These are phyloP conservation scores for Hecatera dysodea DNA, from an alignment of 2,888 invertebrate species.

Conservation along the genomic window DNA sequence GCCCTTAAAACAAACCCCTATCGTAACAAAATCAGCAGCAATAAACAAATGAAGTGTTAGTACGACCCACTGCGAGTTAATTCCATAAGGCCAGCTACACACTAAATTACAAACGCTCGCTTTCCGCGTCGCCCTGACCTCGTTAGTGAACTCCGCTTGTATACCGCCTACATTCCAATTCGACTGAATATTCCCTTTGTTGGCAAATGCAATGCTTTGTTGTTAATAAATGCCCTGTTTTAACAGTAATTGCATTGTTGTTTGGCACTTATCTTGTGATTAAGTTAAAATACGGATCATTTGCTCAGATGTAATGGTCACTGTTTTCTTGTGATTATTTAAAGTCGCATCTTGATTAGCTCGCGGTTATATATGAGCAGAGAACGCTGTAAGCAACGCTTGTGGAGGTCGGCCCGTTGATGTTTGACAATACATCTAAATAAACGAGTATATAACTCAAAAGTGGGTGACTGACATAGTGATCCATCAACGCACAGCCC, in stretches of 20 bases:
- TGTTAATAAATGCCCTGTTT: conserved; percentile 69
- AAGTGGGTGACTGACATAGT: too few relatives aligned
- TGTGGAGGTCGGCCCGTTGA: too few relatives aligned
- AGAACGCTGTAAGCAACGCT: too few relatives aligned
- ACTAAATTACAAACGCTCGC: conserved; percentile 64
- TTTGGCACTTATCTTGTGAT: conserved; percentile 25
- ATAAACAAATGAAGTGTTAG: conserved; percentile 50
- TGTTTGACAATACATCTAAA: too few relatives aligned
- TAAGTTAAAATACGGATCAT: conserved; percentile 14
- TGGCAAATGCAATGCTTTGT: conserved; percentile 72
- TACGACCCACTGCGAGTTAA: conserved; percentile 38
- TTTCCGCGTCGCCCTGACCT: conserved; percentile 55
- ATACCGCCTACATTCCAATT: conserved; percentile 68
- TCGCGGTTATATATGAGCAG: too few relatives aligned
- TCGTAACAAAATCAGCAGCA: conserved; percentile 40
- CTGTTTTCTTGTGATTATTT: not conserved
- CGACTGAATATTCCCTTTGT: conserved; percentile 71
- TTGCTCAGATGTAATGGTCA: not conserved
- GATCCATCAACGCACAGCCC: too few relatives aligned
- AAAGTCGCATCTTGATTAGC: too few relatives aligned
- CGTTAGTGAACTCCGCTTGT: conserved; percentile 65
- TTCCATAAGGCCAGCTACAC: conserved; percentile 60
- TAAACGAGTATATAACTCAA: too few relatives aligned
- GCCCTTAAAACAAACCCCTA: too few relatives aligned
- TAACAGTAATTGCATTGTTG: conserved; percentile 38